phyloP scores from a whole-genome alignment of 2,113 vertebrate species.

The Brachionichthys hirsutus region DNA sequence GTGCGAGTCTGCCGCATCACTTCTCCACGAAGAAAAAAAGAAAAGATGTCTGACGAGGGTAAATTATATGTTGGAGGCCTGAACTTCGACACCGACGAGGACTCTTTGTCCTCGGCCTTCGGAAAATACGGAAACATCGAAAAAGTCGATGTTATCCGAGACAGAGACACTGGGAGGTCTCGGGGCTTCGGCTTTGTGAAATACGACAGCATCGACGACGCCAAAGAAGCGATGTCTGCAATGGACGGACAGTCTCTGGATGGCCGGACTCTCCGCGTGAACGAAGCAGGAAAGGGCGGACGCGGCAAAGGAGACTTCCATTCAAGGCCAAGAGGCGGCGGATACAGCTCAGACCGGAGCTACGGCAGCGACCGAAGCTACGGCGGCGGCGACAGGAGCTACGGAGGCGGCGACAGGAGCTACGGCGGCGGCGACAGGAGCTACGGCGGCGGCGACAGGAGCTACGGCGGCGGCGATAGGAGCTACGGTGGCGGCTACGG shows the following conservation, averaged over 20 bases:
- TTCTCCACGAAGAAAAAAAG: not conserved
- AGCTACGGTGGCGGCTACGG: too few relatives aligned
- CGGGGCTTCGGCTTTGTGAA: conserved; percentile 97
- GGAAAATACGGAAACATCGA: conserved; percentile 92
- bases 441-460: conserved; percentile 74
- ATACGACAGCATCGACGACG: conserved; percentile 93
- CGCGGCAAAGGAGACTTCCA: conserved; percentile 79
- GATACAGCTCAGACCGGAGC: conserved; percentile 75
- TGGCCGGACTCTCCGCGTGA: conserved; percentile 90
- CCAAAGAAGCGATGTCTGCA: conserved; percentile 92
- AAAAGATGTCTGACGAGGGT: conserved; percentile 91
- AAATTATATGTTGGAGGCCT: conserved; percentile 95
- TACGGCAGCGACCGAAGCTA: conserved; percentile 77
- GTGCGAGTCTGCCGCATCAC: fast-evolving
- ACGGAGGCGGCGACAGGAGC: too few relatives aligned
- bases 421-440: too few relatives aligned
- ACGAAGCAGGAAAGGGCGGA: conserved; percentile 91
- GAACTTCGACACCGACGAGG: conserved; percentile 94
- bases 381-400: conserved; percentile 66
- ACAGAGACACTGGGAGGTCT: conserved; percentile 92
- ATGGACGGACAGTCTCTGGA: conserved; percentile 99
- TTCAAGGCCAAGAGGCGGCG: conserved; percentile 58
- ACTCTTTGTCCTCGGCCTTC: conserved; percentile 90
- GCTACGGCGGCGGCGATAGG: conserved; percentile 66
- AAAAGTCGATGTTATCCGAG: conserved; percentile 95